These are phyloP conservation scores for Saimiri boliviensis DNA, from an alignment of 2,113 vertebrate genomes.

Conservation along the genomic window DNA sequence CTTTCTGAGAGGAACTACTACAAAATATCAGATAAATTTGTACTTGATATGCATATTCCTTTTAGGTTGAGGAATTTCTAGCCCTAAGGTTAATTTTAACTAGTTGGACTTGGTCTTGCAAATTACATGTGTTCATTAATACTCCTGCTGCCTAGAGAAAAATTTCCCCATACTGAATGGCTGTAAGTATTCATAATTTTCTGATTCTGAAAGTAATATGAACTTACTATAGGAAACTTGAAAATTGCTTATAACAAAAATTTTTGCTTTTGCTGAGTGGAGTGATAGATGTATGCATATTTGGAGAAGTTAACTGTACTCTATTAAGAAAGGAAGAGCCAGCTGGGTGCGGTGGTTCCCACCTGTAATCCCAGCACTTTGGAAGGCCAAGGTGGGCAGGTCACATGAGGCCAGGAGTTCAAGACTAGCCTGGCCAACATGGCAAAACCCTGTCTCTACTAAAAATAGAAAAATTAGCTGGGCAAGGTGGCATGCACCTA, in stretches of 20 bases:
- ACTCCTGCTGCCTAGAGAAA: conserved; percentile 1
- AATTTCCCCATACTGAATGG: neutral
- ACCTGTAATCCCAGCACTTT: neutral
- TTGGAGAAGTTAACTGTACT: conserved; percentile 12
- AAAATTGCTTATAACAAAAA: neutral
- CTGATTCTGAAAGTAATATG: conserved; percentile 6
- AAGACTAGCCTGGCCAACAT: neutral
- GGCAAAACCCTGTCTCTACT: neutral
- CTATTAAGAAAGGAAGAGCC: neutral
- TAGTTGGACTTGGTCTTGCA: neutral
- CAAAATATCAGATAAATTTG: neutral
- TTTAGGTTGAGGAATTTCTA: conserved; percentile 13
- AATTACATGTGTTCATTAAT: neutral
- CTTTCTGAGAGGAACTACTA: neutral
- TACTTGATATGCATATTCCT: neutral
- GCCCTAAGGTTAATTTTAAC: conserved; percentile 35
- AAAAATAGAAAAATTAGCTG: too few relatives aligned
- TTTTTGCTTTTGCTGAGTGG: neutral
- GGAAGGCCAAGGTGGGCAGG: neutral
- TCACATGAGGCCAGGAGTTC: neutral
- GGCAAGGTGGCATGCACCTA: neutral
- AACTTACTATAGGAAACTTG: conserved; percentile 25
- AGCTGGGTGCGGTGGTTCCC: neutral
- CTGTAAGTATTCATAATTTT: conserved; percentile 16
- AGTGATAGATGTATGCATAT: neutral